Evolutionary conservation across 2,888 invertebrate genomes (phyloP), one percentile per base, ranked within the genome.

Genomic region (Platycheirus albimanus): DNA sequence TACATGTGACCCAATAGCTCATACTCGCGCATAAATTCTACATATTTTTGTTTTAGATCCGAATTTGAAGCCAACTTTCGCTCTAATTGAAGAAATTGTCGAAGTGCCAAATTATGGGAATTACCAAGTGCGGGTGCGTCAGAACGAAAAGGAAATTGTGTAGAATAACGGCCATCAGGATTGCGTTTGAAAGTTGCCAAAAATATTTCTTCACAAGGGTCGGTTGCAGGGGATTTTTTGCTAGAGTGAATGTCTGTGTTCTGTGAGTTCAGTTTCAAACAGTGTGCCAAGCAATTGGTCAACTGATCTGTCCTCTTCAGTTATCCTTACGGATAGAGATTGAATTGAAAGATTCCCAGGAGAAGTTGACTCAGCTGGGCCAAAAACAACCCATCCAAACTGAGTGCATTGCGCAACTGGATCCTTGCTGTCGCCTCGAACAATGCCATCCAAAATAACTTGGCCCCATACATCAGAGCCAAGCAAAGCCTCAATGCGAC

Each of bases 371-470:
- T 49, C 47, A 24, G 54, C 61, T 19, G 72, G 70, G 1, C 75
- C 70, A 58, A 75, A 66, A 28, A 70, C 64, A 41, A 75, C 70
- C 80, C 77, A 70, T 36, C 70, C 74, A 10, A 74, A 38, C 17
- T 51, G 56, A 24, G 69, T 75, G 11, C 51, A 33, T 20, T 43
- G 52, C 0, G 74, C 58, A 15, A 24, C 24, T 24, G 24, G 24
- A 4, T 24, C 24, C 3, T 24, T 24, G 24, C 24, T 24, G 6
- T 24, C 24, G 3, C 6, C 24, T 4, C 6, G 24, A 6, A 24
- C 3, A 24, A 24, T 24, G 3, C 24, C 24, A 24, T 24, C 6
- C 24, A 24, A 24, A 2, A 72, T 19, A 13, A 80, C 11, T 15
- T 33, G 20, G 13, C 66, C 51, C 66, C 66, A 51, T 11, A 47